A percentile compares a stretch with the other conserved stretches of the same genome.
Conservation (phyloP, 2,888 invertebrate species). For the Graphium colonna region DNA sequence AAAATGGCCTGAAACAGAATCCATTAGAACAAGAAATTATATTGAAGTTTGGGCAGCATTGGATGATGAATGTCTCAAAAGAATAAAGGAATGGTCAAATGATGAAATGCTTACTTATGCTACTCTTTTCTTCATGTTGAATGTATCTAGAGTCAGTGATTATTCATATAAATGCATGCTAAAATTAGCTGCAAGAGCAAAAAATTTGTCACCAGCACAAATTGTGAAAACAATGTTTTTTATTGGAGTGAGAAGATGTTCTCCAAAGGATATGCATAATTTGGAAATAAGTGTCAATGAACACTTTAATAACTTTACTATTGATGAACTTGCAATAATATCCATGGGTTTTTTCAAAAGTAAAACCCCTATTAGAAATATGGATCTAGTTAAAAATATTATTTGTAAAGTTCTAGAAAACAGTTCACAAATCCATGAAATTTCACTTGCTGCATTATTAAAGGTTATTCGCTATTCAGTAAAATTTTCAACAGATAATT, state of each 20-base stretch:
- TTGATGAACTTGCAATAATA: slow-evolving; percentile 85
- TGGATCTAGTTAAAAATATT: slow-evolving; percentile 66
- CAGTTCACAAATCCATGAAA: slow-evolving; percentile 79
- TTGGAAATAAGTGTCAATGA: slow-evolving; percentile 80
- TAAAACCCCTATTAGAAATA: slow-evolving; percentile 80
- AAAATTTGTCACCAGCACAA: slow-evolving; percentile 80
- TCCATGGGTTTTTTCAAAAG: slow-evolving; percentile 90
- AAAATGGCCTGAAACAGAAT: slow-evolving; percentile 73
- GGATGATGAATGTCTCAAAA: slow-evolving; percentile 81
- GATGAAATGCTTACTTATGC: slow-evolving; percentile 79
- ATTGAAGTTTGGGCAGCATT: slow-evolving; percentile 84
- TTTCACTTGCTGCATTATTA: slow-evolving; percentile 83
- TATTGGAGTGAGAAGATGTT: slow-evolving; percentile 79
- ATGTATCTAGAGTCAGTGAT: slow-evolving; percentile 75
- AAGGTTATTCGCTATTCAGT: slow-evolving; percentile 83
- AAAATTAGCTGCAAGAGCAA: slow-evolving; percentile 77
- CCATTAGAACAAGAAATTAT: slow-evolving; percentile 78
- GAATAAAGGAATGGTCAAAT: slow-evolving; percentile 67
- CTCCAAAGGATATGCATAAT: slow-evolving; percentile 81
- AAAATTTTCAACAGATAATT: slow-evolving; percentile 56
- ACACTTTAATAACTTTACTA: slow-evolving; percentile 74
- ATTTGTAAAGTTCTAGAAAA: slow-evolving; percentile 74
- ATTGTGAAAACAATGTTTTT: slow-evolving; percentile 85
- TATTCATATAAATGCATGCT: slow-evolving; percentile 77
- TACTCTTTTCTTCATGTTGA: slow-evolving; percentile 83